Base-by-base conservation (phyloP, 2,113 vertebrate species). In the Uria lomvia region DNA sequence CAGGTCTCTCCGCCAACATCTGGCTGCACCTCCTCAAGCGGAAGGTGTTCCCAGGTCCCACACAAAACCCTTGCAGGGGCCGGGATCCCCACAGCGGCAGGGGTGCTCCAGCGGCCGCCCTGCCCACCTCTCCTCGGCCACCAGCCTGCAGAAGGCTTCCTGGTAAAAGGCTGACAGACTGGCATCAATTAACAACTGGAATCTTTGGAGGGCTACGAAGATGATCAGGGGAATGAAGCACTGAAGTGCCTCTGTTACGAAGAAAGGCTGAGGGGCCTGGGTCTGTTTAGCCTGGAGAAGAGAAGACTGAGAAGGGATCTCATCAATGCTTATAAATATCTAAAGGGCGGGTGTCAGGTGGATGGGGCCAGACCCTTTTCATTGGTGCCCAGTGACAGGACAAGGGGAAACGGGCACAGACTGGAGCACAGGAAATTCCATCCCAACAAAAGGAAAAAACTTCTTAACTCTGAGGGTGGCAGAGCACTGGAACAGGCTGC, bases 11-110 rank as follows among this genome's bases (percentile, higher is more conserved):
- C 13, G 9, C 6, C 32, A 52, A 4, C 34, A 16, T 6, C 65
- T 62, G 15, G 2, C 11, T 58, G 9, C 9, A 29, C 14, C 17
- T 83, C 9, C 19, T 79, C 9, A n/a, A 38, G 24, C 0, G 1
- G 24, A 36, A 11, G 8, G 6, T 53, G 27, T 23, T n/a, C 13
- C 3, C 13, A 0, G 11, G 6, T 36, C 36, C 52, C 1, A 0
- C 38, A 32, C 1, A 1, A 2, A 65, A 40, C 4, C 38, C 24
- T 68, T 1, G 0, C 10, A 45, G 49, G 12, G 42, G 2, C 12
- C 2, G 1, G 53, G 17, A 16, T 14, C 2, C 5, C 30, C n/a
- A 13, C 3, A 38, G 47, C 0, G 0, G 45, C 36, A 15, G 15
- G 11, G 34, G 13, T 58, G 30, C 26, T 29, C 30, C 0, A 0